A percentile compares a stretch with the other conserved stretches of the same genome.
phyloP scores from a whole-genome alignment of 2,113 vertebrate genomes.

The Catharus minimus region DNA sequence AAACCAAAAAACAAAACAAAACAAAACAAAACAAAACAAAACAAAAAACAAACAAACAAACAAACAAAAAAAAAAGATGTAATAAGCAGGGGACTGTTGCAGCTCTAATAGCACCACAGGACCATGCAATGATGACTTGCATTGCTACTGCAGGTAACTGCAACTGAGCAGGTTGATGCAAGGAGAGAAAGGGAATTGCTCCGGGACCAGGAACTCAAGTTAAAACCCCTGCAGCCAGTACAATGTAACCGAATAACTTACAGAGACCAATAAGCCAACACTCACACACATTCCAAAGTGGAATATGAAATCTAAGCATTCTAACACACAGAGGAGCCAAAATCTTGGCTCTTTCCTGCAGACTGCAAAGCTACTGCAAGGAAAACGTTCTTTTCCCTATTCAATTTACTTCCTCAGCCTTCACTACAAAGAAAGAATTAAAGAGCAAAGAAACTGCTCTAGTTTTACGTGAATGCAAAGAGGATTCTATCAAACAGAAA shows the following conservation, averaged over 20 bases:
- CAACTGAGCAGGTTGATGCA: not conserved
- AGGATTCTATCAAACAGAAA: not conserved
- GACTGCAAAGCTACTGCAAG: not conserved
- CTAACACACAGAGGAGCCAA: not conserved
- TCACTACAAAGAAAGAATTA: not conserved
- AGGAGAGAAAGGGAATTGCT: not conserved
- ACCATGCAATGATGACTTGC: not conserved
- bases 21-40: no score
- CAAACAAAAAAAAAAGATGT: not conserved
- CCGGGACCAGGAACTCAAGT: not conserved
- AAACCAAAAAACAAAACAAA: not conserved
- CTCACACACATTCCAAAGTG: rapidly evolving
- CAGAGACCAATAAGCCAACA: rapidly evolving
- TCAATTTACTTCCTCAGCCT: not conserved
- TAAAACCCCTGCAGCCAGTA: not conserved
- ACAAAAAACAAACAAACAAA: no score
- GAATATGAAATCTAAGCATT: not conserved
- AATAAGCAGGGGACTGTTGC: not conserved
- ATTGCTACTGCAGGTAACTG: not conserved
- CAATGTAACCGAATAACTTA: not conserved
- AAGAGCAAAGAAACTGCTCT: not conserved
- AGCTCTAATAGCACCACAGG: not conserved
- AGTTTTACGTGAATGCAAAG: not conserved
- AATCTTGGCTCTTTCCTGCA: not conserved
- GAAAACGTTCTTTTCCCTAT: not conserved